A percentile compares a stretch with the other conserved stretches of the same genome.
Conservation (phyloP, 2,113 vertebrate species). For the Pachyramphus minor region DNA sequence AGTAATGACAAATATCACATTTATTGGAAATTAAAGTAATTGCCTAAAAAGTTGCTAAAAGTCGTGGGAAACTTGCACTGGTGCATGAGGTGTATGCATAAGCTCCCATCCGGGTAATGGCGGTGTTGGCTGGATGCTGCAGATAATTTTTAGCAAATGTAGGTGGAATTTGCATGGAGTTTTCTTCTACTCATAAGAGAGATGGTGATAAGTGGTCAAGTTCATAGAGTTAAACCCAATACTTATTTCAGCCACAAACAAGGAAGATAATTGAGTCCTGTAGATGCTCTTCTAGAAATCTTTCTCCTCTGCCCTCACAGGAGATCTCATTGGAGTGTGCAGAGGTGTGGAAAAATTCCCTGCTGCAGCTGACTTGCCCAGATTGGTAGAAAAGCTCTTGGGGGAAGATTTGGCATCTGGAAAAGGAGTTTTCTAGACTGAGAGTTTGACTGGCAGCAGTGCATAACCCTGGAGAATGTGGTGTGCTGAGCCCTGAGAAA, state of each 20-base stretch:
- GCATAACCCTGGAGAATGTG: background rate
- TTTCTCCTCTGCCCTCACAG: background rate
- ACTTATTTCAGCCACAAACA: background rate
- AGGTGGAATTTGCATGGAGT: background rate
- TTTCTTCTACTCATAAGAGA: background rate
- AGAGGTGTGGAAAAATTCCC: background rate
- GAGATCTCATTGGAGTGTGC: background rate
- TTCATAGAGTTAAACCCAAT: background rate
- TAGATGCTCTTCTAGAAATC: background rate
- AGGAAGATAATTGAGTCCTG: background rate
- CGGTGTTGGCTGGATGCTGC: background rate
- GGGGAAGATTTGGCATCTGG: background rate
- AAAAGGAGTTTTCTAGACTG: background rate
- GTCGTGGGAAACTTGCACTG: background rate
- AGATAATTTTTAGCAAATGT: background rate
- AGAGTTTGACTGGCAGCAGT: background rate
- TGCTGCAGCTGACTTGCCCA: background rate
- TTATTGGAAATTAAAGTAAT: background rate
- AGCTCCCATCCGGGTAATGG: background rate
- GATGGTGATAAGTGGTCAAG: background rate
- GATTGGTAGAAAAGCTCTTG: background rate
- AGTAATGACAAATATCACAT: background rate
- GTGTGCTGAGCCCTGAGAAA: accelerated
- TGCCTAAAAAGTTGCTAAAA: background rate
- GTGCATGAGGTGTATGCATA: background rate